Evolutionary conservation across 2,888 invertebrate genomes (phyloP), one percentile per base, ranked within the genome.

Genomic region (Desoria tigrina): DNA sequence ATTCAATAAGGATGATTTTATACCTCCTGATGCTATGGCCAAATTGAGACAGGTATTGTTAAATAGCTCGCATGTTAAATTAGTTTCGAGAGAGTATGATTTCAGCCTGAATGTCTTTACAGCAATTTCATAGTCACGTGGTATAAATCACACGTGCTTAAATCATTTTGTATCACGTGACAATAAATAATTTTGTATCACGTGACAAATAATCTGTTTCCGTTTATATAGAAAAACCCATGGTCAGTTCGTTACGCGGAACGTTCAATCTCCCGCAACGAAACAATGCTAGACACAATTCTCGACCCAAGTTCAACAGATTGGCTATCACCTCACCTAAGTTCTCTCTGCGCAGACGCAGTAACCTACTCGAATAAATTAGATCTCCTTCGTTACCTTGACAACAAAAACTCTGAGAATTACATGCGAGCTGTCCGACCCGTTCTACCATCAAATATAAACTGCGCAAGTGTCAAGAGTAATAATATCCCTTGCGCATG

Each of bases 11-110:
- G 90, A 92, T 74, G 61, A 66, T 37, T 95, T 95, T 79, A 95
- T 96, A 78, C 92, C 95, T 2, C 90, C 95, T 6, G 96, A 96
- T 82, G 95, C 95, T 23, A 95, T 96, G 93, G 90, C 94, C 42
- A 96, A 95, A 80, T 82, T 96, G 58, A 85, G 95, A 80, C 95
- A 95, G 85, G 90, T 88, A 57, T 56, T 27, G 9, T 37, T n/a
- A n/a, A n/a, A n/a, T n/a, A n/a, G n/a, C n/a, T n/a, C n/a, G n/a
- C n/a, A n/a, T n/a, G n/a, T n/a, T n/a, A n/a, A n/a, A n/a, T n/a
- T n/a, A n/a, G n/a, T n/a, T n/a, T n/a, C n/a, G n/a, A n/a, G n/a
- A n/a, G n/a, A n/a, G n/a, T n/a, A n/a, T 26, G 23, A 49, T n/a
- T 59, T 11, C 7, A 11, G 21, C 57, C 23, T 4, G 14, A 7